Percentiles rank a stretch among this genome's conserved stretches.
phyloP scores from a whole-genome alignment of 1,140 invertebrate genomes.

The Steinernema khuongi region DNA sequence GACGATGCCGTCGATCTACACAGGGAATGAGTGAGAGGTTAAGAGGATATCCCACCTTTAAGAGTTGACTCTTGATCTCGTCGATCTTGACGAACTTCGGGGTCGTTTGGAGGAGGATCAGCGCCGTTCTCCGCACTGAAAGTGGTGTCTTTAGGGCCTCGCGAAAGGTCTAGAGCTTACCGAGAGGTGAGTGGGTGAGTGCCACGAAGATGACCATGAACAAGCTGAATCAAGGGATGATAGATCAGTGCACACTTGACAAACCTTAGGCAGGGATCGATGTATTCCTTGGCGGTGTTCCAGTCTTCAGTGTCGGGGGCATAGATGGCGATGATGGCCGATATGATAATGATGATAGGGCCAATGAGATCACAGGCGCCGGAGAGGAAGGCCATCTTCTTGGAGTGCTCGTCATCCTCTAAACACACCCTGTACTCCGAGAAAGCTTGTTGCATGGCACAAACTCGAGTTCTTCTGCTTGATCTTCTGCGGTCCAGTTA shows the following conservation, averaged over 20 bases:
- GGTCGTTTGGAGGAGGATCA: constrained; percentile 65
- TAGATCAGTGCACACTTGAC: constrained; percentile 24
- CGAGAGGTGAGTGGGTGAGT: constrained; percentile 63
- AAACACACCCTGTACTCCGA: too few relatives aligned
- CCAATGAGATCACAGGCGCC: constrained; percentile 83
- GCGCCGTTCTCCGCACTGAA: constrained; percentile 63
- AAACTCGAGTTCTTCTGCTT: not conserved
- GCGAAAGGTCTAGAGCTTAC: constrained; percentile 58
- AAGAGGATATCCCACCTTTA: constrained; percentile 57
- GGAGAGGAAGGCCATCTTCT: constrained; percentile 94
- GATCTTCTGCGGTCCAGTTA: not conserved
- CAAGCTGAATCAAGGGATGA: constrained; percentile 30
- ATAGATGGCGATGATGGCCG: constrained; percentile 83
- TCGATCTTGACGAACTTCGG: constrained; percentile 64
- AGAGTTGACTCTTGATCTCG: constrained; percentile 61
- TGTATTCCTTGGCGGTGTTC: constrained; percentile 67
- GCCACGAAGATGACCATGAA: constrained; percentile 64
- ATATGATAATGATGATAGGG: constrained; percentile 86
- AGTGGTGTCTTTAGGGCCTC: constrained; percentile 33
- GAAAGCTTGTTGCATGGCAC: too few relatives aligned
- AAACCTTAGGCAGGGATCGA: constrained; percentile 87
- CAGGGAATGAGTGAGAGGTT: constrained; percentile 2
- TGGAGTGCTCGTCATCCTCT: constrained; percentile 69
- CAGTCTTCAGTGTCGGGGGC: constrained; percentile 71
- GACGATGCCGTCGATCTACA: constrained; percentile 64